Conservation (phyloP, 2,797 vertebrate genomes). For the Bradypodion pumilum region DNA sequence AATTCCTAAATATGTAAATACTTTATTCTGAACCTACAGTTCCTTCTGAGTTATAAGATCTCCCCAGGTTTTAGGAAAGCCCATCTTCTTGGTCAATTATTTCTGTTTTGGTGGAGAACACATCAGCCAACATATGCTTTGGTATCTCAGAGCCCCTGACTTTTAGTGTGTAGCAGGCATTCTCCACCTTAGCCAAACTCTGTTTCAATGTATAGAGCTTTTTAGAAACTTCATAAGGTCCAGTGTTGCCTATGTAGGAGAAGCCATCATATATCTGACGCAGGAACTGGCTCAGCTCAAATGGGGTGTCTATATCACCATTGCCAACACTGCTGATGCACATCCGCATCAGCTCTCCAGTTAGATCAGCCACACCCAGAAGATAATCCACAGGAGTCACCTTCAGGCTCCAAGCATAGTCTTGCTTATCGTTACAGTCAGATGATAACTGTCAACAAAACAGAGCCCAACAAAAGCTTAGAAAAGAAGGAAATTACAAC, state of each 20-base stretch:
- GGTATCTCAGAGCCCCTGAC: conserved; percentile 97
- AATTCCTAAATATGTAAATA: conserved; percentile 53
- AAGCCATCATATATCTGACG: conserved; percentile 96
- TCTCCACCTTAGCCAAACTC: conserved; percentile 97
- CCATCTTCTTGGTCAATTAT: conserved; percentile 90
- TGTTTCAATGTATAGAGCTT: conserved; percentile 95
- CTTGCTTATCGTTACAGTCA: conserved; percentile 49
- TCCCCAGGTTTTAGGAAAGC: conserved; percentile 75
- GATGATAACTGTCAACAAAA: conserved; percentile 63
- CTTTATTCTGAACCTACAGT: conserved; percentile 29
- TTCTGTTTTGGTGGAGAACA: conserved; percentile 88
- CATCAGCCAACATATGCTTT: conserved; percentile 95
- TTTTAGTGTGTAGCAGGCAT: conserved; percentile 91
- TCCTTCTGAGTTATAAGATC: conserved; percentile 8
- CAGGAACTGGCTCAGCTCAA: conserved; percentile 94
- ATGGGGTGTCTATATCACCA: conserved; percentile 97
- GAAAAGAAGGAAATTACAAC: not conserved
- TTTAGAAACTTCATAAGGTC: conserved; percentile 97
- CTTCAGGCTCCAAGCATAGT: conserved; percentile 83
- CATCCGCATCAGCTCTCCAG: conserved; percentile 96
- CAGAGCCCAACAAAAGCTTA: not conserved
- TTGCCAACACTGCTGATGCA: conserved; percentile 97
- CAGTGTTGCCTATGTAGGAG: conserved; percentile 95
- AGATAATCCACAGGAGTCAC: conserved; percentile 94
- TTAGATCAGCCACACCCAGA: conserved; percentile 94